Base-by-base conservation (phyloP, 2,888 invertebrate genomes). In the Nudaria mundana region DNA sequence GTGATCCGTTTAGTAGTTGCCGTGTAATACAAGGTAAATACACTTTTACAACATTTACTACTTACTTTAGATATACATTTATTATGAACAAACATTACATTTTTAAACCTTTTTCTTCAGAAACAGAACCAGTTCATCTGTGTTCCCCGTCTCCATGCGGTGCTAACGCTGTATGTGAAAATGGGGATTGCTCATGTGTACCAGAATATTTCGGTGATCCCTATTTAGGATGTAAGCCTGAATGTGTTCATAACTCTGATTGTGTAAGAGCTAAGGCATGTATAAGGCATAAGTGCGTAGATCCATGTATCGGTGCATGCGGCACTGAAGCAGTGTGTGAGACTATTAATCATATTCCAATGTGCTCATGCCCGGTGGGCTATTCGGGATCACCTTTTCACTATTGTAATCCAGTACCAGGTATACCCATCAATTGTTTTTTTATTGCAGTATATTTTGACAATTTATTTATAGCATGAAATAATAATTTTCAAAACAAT, bases 231-330 rank as follows among this genome's bases (percentile, higher is more conserved):
- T 95, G 95, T 67, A 91, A 94, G 50, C 95, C 95, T 0, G 95
- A 95, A 82, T 95, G 95, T 75, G 90, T 94, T 23, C 84, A 94
- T 3, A 95, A 94, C 71, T 91, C 91, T 0, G 95, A 95, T 54
- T 95, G 95, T 63, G 68, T 91, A 1, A 80, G 91, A 45, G 83
- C 92, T 58, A 91, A 84, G 59, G 93, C 95, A 28, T 97, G 96
- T 70, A 89, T 94, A 20, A 91, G 90, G 52, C 93, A 93, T 57
- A 94, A 94, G 79, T 95, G 95, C 69, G 75, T 73, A 12, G 91
- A 95, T 76, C 95, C 95, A 8, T 95, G 95, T 61, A 76, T 89
- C 25, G 93, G 93, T 54, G 92, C 92, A 11, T 93, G 95, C 75
- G 94, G 94, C 32, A 77, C 81, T 34, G 82, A 79, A 40, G 91